Percentiles rank a stretch among this genome's conserved stretches.
Evolutionary conservation across 1,140 invertebrate species (phyloP).

Genomic region (Apis laboriosa): DNA sequence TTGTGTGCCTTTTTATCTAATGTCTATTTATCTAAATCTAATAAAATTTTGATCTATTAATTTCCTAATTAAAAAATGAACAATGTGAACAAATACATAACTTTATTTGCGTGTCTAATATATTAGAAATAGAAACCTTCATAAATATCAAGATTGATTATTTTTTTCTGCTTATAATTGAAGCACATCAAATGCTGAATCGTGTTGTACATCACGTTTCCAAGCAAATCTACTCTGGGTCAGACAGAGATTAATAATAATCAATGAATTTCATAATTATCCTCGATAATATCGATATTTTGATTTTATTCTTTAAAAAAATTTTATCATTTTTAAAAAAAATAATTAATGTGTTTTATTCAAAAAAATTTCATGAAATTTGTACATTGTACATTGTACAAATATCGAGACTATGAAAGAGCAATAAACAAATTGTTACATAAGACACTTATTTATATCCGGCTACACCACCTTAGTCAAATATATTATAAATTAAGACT

Average conservation of each 20-base stretch:
- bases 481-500: not conserved
- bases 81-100: not conserved
- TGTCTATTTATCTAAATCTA: too few species aligned
- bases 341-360: not conserved
- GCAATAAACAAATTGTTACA: constrained; percentile 51
- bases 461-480: not conserved
- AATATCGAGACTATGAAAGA: not conserved
- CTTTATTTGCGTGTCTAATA: too few species aligned
- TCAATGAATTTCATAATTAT: not conserved
- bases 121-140: not conserved
- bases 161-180: constrained; percentile 27
- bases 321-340: not conserved
- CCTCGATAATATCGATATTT: not conserved
- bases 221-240: constrained; percentile 57
- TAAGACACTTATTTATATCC: constrained; percentile 51
- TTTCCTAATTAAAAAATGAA: not conserved
- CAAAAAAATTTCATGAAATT: not conserved
- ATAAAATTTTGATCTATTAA: not conserved
- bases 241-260: constrained; percentile 4
- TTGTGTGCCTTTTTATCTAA: not conserved
- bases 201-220: constrained; percentile 47
- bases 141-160: not conserved
- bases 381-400: too few species aligned
- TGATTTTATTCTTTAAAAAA: not conserved
- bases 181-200: constrained; percentile 69